phyloP scores from a whole-genome alignment of 2,888 invertebrate species.

The Sepioteuthis lessoniana region DNA sequence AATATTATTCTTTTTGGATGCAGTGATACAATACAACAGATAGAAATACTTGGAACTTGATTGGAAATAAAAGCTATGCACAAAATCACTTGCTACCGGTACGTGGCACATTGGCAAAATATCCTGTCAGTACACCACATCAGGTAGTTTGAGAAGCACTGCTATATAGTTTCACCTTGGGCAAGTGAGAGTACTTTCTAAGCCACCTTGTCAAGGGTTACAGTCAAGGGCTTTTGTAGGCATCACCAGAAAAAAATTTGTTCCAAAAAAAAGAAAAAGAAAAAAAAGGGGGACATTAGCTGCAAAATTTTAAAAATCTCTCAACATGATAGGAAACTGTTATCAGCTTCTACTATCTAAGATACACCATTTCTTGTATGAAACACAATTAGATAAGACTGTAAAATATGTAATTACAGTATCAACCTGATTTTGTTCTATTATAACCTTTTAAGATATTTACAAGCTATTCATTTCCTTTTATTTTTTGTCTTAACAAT shows the following conservation, averaged over 20 bases:
- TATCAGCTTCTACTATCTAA: not conserved
- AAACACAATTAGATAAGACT: not conserved
- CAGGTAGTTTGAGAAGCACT: too few species aligned
- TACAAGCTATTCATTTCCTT: not conserved
- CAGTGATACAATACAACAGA: too few species aligned
- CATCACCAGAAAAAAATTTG: not conserved
- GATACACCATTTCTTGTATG: not conserved
- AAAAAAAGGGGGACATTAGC: too few species aligned
- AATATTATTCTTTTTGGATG: too few species aligned
- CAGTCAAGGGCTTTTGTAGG: not conserved
- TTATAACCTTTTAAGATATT: not conserved
- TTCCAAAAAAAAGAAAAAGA: not conserved
- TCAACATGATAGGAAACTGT: too few species aligned
- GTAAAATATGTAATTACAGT: not conserved
- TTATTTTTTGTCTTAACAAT: not conserved
- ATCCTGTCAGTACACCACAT: too few species aligned
- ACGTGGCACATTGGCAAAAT: too few species aligned
- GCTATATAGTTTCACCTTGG: not conserved
- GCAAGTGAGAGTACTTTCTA: not conserved
- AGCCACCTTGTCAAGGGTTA: constrained; percentile 33
- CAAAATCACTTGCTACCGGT: too few species aligned
- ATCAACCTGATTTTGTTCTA: not conserved
- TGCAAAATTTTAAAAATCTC: too few species aligned
- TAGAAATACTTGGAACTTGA: too few species aligned
- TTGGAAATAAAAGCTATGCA: too few species aligned